A percentile compares a stretch with the other conserved stretches of the same genome.
Evolutionary conservation across 2,888 invertebrate species (phyloP).

Genomic region (Schizaphis graminum): DNA sequence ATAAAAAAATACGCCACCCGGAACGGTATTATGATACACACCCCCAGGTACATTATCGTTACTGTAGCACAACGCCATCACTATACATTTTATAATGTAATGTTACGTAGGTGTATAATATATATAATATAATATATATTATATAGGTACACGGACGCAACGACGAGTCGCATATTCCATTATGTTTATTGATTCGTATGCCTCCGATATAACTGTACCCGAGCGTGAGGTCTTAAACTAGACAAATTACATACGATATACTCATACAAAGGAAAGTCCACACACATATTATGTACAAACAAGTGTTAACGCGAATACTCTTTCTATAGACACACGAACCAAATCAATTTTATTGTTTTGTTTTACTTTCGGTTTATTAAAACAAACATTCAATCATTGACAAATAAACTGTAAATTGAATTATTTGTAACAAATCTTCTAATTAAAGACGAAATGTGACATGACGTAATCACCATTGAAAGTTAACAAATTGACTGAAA

Average conservation of each 20-base stretch:
- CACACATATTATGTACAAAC: neutral
- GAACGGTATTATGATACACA: neutral
- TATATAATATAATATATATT: neutral
- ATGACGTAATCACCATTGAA: neutral
- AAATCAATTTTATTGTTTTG: neutral
- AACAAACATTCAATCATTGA: too few species aligned
- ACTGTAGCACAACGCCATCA: neutral
- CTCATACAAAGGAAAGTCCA: neutral
- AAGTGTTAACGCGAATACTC: neutral
- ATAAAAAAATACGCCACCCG: neutral
- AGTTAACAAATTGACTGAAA: neutral
- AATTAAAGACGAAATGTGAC: neutral
- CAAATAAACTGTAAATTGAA: too few species aligned
- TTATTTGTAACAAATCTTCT: too few species aligned
- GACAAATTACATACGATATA: neutral
- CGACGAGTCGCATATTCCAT: neutral
- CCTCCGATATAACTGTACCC: neutral
- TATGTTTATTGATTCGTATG: neutral
- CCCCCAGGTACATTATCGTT: constrained; percentile 7
- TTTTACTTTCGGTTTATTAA: neutral
- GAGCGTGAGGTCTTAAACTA: neutral
- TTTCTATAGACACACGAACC: neutral
- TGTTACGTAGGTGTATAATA: neutral
- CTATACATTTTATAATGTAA: neutral
- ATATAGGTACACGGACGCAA: neutral